Percentiles rank a stretch among this genome's conserved stretches.
Conservation (phyloP, 2,888 invertebrate species). For the Myathropa florea region DNA sequence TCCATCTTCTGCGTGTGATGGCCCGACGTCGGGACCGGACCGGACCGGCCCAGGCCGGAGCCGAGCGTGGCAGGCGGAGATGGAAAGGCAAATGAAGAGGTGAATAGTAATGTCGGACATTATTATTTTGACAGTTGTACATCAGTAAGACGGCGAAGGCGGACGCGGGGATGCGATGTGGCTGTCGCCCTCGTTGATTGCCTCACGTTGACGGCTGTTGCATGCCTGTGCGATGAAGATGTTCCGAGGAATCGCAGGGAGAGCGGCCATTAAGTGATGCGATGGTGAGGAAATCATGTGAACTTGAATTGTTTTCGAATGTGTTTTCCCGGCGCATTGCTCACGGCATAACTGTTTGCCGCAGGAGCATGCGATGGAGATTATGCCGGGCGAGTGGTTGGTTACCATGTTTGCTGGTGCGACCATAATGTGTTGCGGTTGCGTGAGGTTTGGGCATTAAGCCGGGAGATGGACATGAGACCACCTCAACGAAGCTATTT, state of each 20-base stretch:
- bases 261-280: constrained; percentile 29
- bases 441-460: constrained; percentile 11
- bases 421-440: constrained; percentile 37
- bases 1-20: constrained; percentile 34
- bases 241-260: constrained; percentile 18
- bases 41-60: not conserved
- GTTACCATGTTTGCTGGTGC: constrained; percentile 26
- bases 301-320: constrained; percentile 49
- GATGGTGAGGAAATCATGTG: constrained; percentile 46
- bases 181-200: constrained; percentile 35
- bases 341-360: constrained; percentile 11
- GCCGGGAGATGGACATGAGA: not conserved
- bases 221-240: constrained; percentile 58
- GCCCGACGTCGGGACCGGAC: not conserved
- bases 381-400: constrained; percentile 40
- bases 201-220: constrained; percentile 37
- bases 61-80: constrained; percentile 74
- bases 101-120: constrained; percentile 65
- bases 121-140: constrained; percentile 67
- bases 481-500: not conserved
- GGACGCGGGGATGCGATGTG: not conserved
- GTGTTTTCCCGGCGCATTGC: constrained; percentile 5
- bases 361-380: not conserved
- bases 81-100: constrained; percentile 72
- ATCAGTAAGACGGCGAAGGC: constrained; percentile 41